phyloP scores from a whole-genome alignment of 35 echinoderm and acorn worm genomes.

The Lytechinus pictus region DNA sequence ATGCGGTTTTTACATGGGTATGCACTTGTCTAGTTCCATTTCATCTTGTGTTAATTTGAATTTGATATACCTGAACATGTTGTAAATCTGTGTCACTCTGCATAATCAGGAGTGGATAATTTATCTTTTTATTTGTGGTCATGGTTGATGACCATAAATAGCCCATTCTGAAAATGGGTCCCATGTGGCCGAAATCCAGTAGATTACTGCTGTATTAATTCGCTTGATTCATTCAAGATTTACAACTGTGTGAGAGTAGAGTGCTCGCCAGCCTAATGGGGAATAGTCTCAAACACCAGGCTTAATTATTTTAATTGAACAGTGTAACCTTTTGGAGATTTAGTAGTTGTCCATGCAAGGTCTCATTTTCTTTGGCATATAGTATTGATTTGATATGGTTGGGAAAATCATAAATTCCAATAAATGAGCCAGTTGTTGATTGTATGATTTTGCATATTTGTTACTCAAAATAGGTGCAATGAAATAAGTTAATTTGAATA shows the following conservation, averaged over 20 bases:
- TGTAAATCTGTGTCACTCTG: not conserved
- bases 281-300: not conserved
- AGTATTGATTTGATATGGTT: no score
- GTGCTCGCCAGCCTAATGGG: not conserved
- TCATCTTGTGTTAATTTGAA: not conserved
- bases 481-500: no score
- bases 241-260: not conserved
- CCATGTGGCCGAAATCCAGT: constrained; percentile 8
- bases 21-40: not conserved
- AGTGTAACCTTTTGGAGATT: not conserved
- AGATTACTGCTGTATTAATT: not conserved
- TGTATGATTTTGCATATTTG: no score
- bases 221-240: not conserved
- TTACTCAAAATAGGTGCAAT: no score
- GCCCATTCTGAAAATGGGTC: not conserved
- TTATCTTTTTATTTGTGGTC: not conserved
- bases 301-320: not conserved
- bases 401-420: no score
- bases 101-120: not conserved
- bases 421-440: no score
- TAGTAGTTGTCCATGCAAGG: not conserved
- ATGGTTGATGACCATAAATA: constrained; percentile 4
- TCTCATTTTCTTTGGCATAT: no score
- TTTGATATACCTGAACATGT: not conserved
- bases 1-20: not conserved